Percentiles rank a stretch among this genome's conserved stretches.
These are phyloP conservation scores for Pyrrhia umbra DNA, from an alignment of 2,888 invertebrate species.

Conservation along the genomic window DNA sequence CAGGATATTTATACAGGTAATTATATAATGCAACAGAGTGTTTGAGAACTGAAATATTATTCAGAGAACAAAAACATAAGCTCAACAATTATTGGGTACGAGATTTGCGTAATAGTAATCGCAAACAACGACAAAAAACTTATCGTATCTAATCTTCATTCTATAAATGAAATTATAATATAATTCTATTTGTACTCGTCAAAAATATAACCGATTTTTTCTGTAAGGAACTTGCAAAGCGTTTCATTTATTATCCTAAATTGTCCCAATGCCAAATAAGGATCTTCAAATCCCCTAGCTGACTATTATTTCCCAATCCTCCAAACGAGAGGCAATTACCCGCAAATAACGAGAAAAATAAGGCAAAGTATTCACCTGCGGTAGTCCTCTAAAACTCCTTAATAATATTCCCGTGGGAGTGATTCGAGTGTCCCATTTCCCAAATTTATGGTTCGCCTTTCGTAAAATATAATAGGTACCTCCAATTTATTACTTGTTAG, in stretches of 20 bases:
- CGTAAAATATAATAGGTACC: constrained; percentile 23
- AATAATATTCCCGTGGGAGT: constrained; percentile 18
- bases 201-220: not conserved
- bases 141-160: not conserved
- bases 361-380: constrained; percentile 16
- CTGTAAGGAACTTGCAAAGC: not conserved
- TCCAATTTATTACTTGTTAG: constrained; percentile 25
- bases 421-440: constrained; percentile 23
- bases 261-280: not conserved
- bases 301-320: constrained; percentile 12
- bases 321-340: constrained; percentile 27
- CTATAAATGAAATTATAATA: not conserved
- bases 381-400: constrained; percentile 2
- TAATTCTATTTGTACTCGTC: not conserved
- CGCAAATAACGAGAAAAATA: constrained; percentile 39
- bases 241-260: constrained; percentile 6
- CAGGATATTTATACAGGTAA: no score
- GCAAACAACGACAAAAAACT: no score
- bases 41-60: no score
- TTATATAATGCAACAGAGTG: no score
- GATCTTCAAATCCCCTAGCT: constrained; percentile 1
- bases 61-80: no score
- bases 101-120: no score
- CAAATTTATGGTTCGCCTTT: constrained; percentile 28
- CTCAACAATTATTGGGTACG: no score